Percentiles rank a stretch among this genome's conserved stretches.
These are phyloP conservation scores for Morbakka virulenta DNA, from an alignment of 30 jellyfish, hydroid and myxozoan species.

Conservation along the genomic window DNA sequence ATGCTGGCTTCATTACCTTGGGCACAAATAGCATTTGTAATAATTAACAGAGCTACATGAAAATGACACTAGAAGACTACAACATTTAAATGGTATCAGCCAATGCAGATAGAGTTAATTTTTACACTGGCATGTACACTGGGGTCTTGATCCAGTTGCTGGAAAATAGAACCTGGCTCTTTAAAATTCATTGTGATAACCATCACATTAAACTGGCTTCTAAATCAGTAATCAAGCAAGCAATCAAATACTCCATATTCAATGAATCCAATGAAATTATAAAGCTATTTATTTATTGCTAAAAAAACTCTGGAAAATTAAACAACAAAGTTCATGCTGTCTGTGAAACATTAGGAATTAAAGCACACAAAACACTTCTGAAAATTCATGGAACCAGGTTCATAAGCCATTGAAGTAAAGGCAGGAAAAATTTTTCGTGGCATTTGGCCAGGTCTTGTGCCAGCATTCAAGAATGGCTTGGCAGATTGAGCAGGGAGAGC, in stretches of 20 bases:
- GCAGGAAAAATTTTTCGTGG: not conserved
- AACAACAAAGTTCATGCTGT: not conserved
- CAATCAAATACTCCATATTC: not conserved
- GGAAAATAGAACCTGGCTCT: constrained; percentile 27
- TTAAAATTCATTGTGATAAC: constrained; percentile 22
- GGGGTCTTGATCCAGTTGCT: constrained; percentile 24
- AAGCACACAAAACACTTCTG: not conserved
- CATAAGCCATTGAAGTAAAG: not conserved
- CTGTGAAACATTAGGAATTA: not conserved
- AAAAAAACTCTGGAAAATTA: not conserved
- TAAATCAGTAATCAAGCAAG: too few relatives aligned
- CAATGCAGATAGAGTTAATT: constrained; percentile 8
- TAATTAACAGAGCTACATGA: too few relatives aligned
- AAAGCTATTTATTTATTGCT: not conserved
- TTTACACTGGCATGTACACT: too few relatives aligned
- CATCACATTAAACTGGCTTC: constrained; percentile 36
- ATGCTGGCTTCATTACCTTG: not conserved
- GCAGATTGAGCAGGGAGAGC: not conserved
- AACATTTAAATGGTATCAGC: not conserved
- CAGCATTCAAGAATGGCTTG: not conserved
- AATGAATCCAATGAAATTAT: not conserved
- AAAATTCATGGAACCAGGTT: constrained; percentile 5
- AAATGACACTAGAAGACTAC: not conserved
- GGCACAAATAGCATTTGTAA: not conserved
- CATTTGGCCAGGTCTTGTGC: constrained; percentile 1